Conservation (phyloP, 92 coral and sea anemone genomes). For the Palythoa grandis region DNA sequence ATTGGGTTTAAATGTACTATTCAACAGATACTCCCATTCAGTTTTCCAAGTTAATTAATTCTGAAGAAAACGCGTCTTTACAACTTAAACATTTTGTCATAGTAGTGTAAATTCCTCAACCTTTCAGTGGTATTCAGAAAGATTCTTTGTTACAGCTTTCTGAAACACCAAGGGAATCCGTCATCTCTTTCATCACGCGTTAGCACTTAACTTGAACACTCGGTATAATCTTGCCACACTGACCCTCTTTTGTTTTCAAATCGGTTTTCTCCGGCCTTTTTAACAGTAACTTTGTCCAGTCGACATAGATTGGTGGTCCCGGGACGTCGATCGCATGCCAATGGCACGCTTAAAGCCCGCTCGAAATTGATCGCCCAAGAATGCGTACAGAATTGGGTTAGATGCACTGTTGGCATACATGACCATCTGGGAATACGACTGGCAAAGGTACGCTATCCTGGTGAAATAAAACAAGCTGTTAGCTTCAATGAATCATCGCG, state of each 20-base stretch:
- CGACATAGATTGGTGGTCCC: slow-evolving; percentile 20
- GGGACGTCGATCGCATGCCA: slow-evolving; percentile 44
- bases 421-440: slow-evolving; percentile 77
- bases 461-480: neutral
- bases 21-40: too few relatives aligned
- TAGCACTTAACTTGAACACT: neutral
- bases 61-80: too few relatives aligned
- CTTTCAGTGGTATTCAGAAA: neutral
- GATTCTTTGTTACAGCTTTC: neutral
- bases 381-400: slow-evolving; percentile 93
- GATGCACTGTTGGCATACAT: slow-evolving; percentile 94
- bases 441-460: slow-evolving; percentile 58
- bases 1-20: too few relatives aligned
- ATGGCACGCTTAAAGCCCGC: slow-evolving; percentile 86
- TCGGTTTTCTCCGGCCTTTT: neutral
- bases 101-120: neutral
- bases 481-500: neutral
- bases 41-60: too few relatives aligned
- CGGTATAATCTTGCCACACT: neutral
- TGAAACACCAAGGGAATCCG: neutral
- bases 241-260: neutral
- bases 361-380: slow-evolving; percentile 92
- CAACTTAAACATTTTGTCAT: neutral
- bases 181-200: neutral
- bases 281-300: slow-evolving; percentile 37